Evolutionary conservation across 2,113 vertebrate genomes (phyloP).

Genomic region (Semnornis frantzii): DNA sequence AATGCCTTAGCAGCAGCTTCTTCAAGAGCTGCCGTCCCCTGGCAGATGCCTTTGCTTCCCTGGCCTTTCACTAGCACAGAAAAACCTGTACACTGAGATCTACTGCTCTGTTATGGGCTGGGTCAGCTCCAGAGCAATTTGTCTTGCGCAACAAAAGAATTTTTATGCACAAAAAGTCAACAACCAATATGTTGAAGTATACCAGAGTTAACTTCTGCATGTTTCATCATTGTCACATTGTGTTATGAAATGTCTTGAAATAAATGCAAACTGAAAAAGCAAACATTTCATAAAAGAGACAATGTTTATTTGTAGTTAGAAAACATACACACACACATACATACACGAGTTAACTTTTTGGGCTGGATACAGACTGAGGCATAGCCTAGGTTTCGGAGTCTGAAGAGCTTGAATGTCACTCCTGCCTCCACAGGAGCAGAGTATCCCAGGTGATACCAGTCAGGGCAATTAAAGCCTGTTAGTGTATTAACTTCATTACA

Average conservation of each 20-base stretch:
- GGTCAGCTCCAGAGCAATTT: no score
- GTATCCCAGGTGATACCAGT: neutral
- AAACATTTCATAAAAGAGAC: neutral
- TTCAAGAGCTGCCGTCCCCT: no score
- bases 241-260: neutral
- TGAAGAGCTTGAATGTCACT: neutral
- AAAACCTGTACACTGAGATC: no score
- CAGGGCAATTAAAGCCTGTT: neutral
- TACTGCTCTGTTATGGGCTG: no score
- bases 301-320: neutral
- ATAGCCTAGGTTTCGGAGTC: neutral
- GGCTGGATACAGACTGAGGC: neutral
- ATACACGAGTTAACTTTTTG: neutral
- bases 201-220: neutral
- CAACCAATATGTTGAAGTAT: neutral
- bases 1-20: no score
- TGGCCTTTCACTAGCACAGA: no score
- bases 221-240: neutral
- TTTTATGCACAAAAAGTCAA: neutral
- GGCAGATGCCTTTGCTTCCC: no score
- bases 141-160: neutral
- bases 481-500: neutral
- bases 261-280: neutral
- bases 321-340: neutral
- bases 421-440: fast-evolving